These are phyloP conservation scores for Lasioglossum albipes DNA, from an alignment of 1,140 invertebrate genomes.

Conservation along the genomic window DNA sequence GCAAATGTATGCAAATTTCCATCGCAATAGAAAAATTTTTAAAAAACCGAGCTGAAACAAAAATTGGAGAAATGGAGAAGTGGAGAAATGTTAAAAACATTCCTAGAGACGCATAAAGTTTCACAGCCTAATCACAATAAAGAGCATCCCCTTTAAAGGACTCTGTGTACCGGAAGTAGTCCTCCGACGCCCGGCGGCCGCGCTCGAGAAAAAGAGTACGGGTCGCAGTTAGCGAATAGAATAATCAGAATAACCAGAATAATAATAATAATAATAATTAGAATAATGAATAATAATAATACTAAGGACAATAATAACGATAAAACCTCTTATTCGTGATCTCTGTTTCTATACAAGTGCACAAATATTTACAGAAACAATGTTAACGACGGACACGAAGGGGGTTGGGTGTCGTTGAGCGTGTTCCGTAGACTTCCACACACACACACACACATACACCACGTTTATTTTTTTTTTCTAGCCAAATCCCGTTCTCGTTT, in stretches of 20 bases:
- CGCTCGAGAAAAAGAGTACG: constrained; percentile 33
- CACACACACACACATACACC: not conserved
- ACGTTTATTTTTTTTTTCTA: not conserved
- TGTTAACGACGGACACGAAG: constrained; percentile 67
- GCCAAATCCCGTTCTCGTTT: too few relatives aligned
- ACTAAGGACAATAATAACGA: constrained; percentile 28
- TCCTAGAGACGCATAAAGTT: too few relatives aligned
- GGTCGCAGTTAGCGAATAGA: constrained; percentile 23
- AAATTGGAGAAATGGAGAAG: too few relatives aligned
- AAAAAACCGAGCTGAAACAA: too few relatives aligned
- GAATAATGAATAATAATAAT: constrained; percentile 22
- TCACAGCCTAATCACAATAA: too few relatives aligned
- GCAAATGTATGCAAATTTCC: too few relatives aligned
- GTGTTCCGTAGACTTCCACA: constrained; percentile 45
- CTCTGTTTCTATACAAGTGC: constrained; percentile 77
- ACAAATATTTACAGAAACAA: constrained; percentile 79
- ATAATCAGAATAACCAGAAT: constrained; percentile 33
- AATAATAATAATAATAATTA: constrained; percentile 8
- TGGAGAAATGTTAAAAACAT: too few relatives aligned
- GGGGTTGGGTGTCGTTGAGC: constrained; percentile 70
- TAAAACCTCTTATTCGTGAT: constrained; percentile 28
- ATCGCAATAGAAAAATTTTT: too few relatives aligned
- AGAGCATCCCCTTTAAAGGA: too few relatives aligned
- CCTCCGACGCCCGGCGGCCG: not conserved
- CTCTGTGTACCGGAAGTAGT: too few relatives aligned